Evolutionary conservation across 2,888 invertebrate genomes (phyloP).

Genomic region (Oegoconia quadripuncta): DNA sequence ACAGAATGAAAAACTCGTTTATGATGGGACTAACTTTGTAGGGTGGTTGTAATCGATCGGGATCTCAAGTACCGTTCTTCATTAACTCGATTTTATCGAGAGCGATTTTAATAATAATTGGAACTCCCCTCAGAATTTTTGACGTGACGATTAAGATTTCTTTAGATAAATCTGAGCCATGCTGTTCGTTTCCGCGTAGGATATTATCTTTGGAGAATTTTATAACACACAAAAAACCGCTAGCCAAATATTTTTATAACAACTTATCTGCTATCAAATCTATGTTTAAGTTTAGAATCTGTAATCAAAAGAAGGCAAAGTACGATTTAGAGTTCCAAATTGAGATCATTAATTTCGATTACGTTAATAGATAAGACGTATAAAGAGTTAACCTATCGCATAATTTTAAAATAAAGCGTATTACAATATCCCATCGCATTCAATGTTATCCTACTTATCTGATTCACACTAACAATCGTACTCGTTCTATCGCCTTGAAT

Average conservation of each 20-base stretch:
- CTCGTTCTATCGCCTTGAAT: conserved; percentile 50
- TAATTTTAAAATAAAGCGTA: conserved; percentile 42
- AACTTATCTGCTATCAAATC: too few relatives aligned
- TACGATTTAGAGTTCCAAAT: conserved; percentile 22
- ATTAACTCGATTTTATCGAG: conserved; percentile 75
- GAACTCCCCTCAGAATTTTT: conserved; percentile 55
- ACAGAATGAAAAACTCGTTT: not conserved
- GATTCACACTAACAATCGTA: conserved; percentile 67
- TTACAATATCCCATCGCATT: conserved; percentile 42
- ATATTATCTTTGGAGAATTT: conserved; percentile 35
- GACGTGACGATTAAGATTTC: conserved; percentile 62
- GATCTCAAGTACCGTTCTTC: conserved; percentile 69
- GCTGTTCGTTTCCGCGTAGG: conserved; percentile 42
- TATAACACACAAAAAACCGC: conserved; percentile 11
- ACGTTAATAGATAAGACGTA: conserved; percentile 28
- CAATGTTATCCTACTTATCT: conserved; percentile 59
- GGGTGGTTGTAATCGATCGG: conserved; percentile 38
- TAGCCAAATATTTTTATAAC: not conserved
- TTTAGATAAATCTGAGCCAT: conserved; percentile 49
- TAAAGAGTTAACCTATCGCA: conserved; percentile 31
- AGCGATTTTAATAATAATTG: conserved; percentile 71
- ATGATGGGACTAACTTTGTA: conserved; percentile 9
- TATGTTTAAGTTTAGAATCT: too few relatives aligned
- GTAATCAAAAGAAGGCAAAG: too few relatives aligned
- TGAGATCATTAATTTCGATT: conserved; percentile 20